phyloP scores from a whole-genome alignment of 2,113 vertebrate genomes.

The Lamprologus tigripictilis region DNA sequence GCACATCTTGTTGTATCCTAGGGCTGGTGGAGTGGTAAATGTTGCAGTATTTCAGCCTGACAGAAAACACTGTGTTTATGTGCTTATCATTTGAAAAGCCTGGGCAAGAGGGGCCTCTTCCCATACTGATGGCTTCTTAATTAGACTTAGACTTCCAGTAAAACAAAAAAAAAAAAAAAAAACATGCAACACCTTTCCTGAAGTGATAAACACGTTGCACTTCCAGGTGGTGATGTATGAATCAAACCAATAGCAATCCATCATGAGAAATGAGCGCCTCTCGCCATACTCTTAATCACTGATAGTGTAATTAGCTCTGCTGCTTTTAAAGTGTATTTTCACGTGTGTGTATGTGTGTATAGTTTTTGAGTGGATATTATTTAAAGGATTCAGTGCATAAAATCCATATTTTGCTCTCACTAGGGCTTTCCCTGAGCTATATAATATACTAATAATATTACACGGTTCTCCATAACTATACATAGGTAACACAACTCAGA shows the following conservation, averaged over 20 bases:
- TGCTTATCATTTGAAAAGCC: slow-evolving; percentile 16
- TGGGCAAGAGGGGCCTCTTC: neutral
- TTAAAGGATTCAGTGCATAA: neutral
- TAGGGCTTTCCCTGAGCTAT: slow-evolving; percentile 40
- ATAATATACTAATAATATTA: slow-evolving; percentile 23
- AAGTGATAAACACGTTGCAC: neutral
- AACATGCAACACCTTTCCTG: neutral
- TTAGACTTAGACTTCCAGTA: slow-evolving; percentile 4
- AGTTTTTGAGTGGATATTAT: neutral
- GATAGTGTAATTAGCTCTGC: neutral
- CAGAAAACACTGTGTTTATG: slow-evolving; percentile 39
- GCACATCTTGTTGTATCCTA: slow-evolving; percentile 13
- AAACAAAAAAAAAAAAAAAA: neutral
- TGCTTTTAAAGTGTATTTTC: neutral
- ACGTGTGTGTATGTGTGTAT: neutral
- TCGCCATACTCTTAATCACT: neutral
- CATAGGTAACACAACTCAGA: slow-evolving; percentile 10
- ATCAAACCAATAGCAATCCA: neutral
- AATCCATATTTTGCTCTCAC: neutral
- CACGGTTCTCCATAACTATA: neutral
- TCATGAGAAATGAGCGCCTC: neutral
- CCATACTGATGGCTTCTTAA: slow-evolving; percentile 50
- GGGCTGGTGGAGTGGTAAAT: slow-evolving; percentile 31
- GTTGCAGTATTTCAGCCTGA: slow-evolving; percentile 49
- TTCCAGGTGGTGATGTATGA: neutral